phyloP scores from a whole-genome alignment of 2,113 vertebrate species.

The Centrocercus urophasianus region DNA sequence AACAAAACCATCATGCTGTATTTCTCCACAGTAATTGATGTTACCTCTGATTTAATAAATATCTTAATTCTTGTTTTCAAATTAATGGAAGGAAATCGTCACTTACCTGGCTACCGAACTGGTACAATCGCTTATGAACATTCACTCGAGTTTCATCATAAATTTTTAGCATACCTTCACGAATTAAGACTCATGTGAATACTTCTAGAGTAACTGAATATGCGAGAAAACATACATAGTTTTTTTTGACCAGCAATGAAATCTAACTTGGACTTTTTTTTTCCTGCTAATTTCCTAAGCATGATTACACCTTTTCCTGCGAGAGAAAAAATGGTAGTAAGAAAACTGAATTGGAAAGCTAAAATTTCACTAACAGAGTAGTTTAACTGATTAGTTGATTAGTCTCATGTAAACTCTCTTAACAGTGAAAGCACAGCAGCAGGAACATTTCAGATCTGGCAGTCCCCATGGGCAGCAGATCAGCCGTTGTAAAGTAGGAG shows the following conservation, averaged over 20 bases:
- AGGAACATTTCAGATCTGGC: background rate
- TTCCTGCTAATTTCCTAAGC: background rate
- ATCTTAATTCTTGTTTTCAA: background rate
- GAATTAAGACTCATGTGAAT: background rate
- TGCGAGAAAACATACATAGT: background rate
- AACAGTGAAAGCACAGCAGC: background rate
- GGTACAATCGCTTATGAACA: background rate
- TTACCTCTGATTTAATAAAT: background rate
- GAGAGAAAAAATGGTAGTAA: background rate
- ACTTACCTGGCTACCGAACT: background rate
- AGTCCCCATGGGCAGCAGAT: background rate
- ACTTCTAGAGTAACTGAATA: background rate
- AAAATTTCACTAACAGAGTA: background rate
- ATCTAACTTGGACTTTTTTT: background rate
- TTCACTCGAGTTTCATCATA: background rate
- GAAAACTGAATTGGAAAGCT: background rate
- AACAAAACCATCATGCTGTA: background rate
- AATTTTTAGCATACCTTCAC: background rate
- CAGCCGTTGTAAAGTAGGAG: background rate
- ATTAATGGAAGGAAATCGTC: background rate
- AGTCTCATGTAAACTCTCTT: background rate
- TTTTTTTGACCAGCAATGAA: no score
- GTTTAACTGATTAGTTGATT: background rate
- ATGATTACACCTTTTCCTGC: background rate
- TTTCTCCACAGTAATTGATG: background rate